Evolutionary conservation across 2,888 invertebrate species (phyloP), one percentile per base, ranked within the genome.

Genomic region (Arctia plantaginis): DNA sequence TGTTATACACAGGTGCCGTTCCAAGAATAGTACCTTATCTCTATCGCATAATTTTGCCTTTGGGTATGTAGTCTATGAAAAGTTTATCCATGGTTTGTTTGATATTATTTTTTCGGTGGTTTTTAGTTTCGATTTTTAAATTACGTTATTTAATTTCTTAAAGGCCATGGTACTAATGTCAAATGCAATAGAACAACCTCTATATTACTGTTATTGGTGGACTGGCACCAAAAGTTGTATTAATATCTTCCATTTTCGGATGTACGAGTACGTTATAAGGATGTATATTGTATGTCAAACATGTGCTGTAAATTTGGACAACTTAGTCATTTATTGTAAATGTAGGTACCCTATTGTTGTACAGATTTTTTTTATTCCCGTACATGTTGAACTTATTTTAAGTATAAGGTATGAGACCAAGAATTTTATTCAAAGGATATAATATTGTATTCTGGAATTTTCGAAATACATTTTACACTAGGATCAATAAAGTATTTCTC

Each of bases 401-500:
- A 92, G 90, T 89, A 85, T 95, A 94, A 95, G 92, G 90, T 91
- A 93, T 88, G 89, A 90, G 95, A 95, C 95, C 95, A 95, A 94
- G 93, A 93, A 91, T 93, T 93, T 93, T 94, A 93, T 94, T 93
- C 89, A 94, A 93, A 92, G 88, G 90, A 93, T 92, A 93, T 93
- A 73, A 69, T 75, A 93, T 93, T 94, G 93, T 95, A 95, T 93
- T 94, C 90, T 92, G 93, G 93, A 93, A 94, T 95, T 95, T 95
- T 95, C 93, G 93, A 95, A 94, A 94, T 92, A 93, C 92, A 91
- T 93, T 95, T 95, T 95, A 95, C 94, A 94, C 93, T 93, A 94
- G 92, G 92, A 95, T 95, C 95, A 95, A 95, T 95, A 95, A 95
- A 95, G 92, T 95, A 95, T 94, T 94, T 93, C 93, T 91, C 90